Base-by-base conservation (phyloP, 2,888 invertebrate genomes). In the Scaptomyza tumidula region DNA sequence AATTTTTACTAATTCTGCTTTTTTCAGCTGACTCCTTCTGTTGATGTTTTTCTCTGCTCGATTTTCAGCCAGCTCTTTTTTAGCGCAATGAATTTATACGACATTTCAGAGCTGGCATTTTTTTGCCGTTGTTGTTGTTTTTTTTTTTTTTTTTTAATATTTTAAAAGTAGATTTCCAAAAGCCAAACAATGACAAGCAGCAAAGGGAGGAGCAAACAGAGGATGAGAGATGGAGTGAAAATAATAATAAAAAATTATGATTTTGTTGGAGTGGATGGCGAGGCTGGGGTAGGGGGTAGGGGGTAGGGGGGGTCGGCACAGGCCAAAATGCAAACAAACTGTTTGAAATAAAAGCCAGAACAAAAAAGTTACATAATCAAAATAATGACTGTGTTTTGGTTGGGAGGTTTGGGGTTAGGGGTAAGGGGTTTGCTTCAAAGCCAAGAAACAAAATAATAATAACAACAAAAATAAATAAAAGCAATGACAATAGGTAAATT, bases 401-500 rank as follows among this genome's bases (percentile, higher is more conserved):
- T 37, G 52, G 19, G 24, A 9, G 24, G 24, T 24, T 13, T 14
- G 1, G n/a, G n/a, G n/a, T n/a, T n/a, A n/a, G n/a, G n/a, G 46
- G 10, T 14, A 43, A 37, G 46, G 53, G 19, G n/a, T 6, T 50
- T 19, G 10, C 19, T 31, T 49, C 78, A 52, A 66, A 78, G 73
- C 76, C 72, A 81, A 81, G 79, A 81, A 78, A 75, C 65, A 73
- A 69, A 33, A 33, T 33, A 33, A 33, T 33, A 33, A 83, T 74
- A 79, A 80, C 70, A 85, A 78, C 29, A 83, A 67, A 71, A 75
- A 73, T 56, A 81, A 78, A 84, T 69, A 84, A 70, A 60, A 63
- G 84, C 81, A 74, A 80, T 88, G 86, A 83, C 83, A 88, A 83
- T 48, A 87, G 83, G 80, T 87, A 80, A 72, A 87, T 79, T 82